Evolutionary conservation across 2,113 vertebrate species (phyloP), one percentile per base, ranked within the genome.

Genomic region (Nycticorax nycticorax): DNA sequence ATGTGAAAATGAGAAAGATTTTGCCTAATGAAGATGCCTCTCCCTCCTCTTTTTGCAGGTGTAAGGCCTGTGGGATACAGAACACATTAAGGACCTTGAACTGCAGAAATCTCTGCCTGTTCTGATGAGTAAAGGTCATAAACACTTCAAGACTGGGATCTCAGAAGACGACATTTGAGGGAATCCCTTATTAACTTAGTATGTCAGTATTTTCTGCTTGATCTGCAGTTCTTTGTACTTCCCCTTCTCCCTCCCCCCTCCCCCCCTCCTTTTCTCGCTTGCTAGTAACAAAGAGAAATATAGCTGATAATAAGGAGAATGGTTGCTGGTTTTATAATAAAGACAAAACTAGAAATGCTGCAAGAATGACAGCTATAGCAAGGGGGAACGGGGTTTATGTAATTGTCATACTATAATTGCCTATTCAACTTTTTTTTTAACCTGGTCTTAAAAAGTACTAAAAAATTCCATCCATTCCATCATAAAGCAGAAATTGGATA

Each of bases 291-390:
- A 96, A 92, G 67, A 95, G 26, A 86, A 97, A 94, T 86, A 35
- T 22, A 88, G 59, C 1, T 33, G 37, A 78, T 83, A 85, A 95
- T 43, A 76, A 85, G 22, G 48, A 94, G 39, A 93, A 80, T 5
- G 17, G 48, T 62, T 82, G 9, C 83, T 88, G 43, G 72, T 35
- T 53, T 7, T 48, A 47, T 57, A 94, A 97, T 88, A 88, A 96
- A 96, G 90, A 95, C 85, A 95, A 97, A 97, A 72, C 23, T 63
- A 76, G 71, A 91, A 89, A 73, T n/a, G 18, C n/a, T 80, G 10
- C 53, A 41, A 69, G 66, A 93, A 88, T 24, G 48, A 47, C 84
- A 92, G 62, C 68, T 72, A 16, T 30, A 72, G 48, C 23, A 85
- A 86, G 35, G 32, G 14, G 41, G 41, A 43, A 43, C 14, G 14